phyloP scores from a whole-genome alignment of 2,888 invertebrate genomes.

The Polyommatus iphigenia region DNA sequence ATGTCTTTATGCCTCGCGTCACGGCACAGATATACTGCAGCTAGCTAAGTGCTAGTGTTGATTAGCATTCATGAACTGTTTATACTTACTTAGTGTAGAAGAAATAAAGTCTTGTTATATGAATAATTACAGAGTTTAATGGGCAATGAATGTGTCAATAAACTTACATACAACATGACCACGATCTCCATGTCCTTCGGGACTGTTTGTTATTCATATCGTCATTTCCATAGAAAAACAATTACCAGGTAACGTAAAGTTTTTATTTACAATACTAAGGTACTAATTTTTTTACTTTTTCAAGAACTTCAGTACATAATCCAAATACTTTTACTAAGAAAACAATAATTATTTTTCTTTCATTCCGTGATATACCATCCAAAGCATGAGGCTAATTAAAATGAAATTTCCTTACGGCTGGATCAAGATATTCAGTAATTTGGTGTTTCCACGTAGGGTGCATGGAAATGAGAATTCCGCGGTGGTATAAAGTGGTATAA shows the following conservation, averaged over 20 bases:
- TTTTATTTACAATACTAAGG: too few species aligned
- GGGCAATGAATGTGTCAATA: neutral
- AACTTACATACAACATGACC: neutral
- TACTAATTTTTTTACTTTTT: too few species aligned
- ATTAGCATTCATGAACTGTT: too few species aligned
- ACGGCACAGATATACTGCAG: too few species aligned
- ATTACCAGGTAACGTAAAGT: too few species aligned
- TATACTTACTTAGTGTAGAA: neutral
- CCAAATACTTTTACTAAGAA: too few species aligned
- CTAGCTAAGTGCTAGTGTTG: too few species aligned
- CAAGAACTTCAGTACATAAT: too few species aligned
- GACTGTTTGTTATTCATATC: too few species aligned
- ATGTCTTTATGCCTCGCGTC: too few species aligned
- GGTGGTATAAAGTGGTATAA: conserved; percentile 31
- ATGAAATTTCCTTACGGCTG: conserved; percentile 23
- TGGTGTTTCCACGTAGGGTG: conserved; percentile 28
- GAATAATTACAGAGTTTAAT: neutral
- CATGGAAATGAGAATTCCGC: conserved; percentile 25
- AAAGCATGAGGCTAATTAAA: conserved; percentile 9
- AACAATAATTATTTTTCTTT: neutral
- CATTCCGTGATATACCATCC: neutral
- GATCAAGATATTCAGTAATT: conserved; percentile 29
- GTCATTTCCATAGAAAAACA: neutral
- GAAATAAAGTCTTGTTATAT: neutral
- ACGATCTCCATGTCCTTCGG: neutral